These are phyloP conservation scores for Chironomus striatipennis DNA, from an alignment of 1,140 invertebrate genomes.

Conservation along the genomic window DNA sequence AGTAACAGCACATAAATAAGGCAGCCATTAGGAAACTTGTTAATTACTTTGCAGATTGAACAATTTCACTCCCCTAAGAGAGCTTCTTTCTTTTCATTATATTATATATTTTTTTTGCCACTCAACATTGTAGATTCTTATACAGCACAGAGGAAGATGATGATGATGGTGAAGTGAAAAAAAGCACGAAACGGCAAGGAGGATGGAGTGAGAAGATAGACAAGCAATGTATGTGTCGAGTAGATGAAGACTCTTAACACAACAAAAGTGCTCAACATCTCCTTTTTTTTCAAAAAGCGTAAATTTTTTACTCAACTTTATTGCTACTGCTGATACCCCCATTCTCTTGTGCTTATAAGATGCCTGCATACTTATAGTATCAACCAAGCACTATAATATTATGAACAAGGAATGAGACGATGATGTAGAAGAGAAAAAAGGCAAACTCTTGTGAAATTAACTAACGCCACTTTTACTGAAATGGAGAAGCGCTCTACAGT, in stretches of 20 bases:
- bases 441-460: not conserved
- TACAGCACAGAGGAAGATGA: not conserved
- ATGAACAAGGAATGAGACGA: no score
- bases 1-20: conserved; percentile 9
- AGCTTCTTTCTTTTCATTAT: not conserved
- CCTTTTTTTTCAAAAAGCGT: not conserved
- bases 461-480: not conserved
- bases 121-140: not conserved
- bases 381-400: no score
- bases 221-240: not conserved
- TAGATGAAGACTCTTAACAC: not conserved
- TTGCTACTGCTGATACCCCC: not conserved
- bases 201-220: not conserved
- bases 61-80: not conserved
- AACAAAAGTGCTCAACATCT: not conserved
- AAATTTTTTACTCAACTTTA: conserved; percentile 9
- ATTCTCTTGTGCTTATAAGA: no score
- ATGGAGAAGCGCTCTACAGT: not conserved
- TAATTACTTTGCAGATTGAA: conserved; percentile 23
- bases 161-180: no score
- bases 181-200: not conserved
- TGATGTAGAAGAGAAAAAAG: no score
- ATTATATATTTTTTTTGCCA: not conserved
- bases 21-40: conserved; percentile 19
- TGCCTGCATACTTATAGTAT: no score